Evolutionary conservation across 92 coral and sea anemone species (phyloP), one percentile per base, ranked within the genome.

Genomic region (Palythoa grandiflora): DNA sequence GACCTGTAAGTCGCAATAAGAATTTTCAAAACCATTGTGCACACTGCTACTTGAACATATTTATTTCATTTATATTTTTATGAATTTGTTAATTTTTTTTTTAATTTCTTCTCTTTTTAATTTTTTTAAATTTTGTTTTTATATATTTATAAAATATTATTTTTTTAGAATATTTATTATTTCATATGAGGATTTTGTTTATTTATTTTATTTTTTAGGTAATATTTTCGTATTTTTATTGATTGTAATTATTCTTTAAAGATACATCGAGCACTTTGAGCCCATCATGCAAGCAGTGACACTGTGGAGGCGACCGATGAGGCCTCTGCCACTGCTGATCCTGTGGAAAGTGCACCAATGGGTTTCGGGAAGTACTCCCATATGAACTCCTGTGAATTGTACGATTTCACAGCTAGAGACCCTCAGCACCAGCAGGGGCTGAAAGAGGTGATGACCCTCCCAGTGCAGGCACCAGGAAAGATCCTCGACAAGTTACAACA

Each of bases 241-340:
- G 8, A 52, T 52, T 52, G 57, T 52, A 52, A 52, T 52, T 10
- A 36, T 37, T 72, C 5, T 4, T 36, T 72, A 44, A 44, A 73
- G 90, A 40, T 87, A 87, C 61, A 75, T 57, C 59, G 86, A 87
- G 44, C 9, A 20, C 12, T 87, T 35, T 52, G 71, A 70, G 0
- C 21, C 51, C 0, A 39, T 88, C 9, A 44, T 51, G 5, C 76
- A 44, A 2, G 90, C 80, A 1, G 59, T 71, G 1, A 60, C 36
- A 2, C 10, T 6, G 39, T 6, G 80, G 59, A 73, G 83, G 12
- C 15, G 17, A 7, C 14, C 8, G 1, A 36, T 11, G 52, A 38
- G 40, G 89, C 68, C 9, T 8, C 60, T 19, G 55, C 61, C 1
- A 20, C 50, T 21, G 54, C 44, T 57, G 35, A 78, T n/a, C 3